Evolutionary conservation across 1,140 invertebrate genomes (phyloP), one percentile per base, ranked within the genome.

Genomic region (Cyclargus thomasi): DNA sequence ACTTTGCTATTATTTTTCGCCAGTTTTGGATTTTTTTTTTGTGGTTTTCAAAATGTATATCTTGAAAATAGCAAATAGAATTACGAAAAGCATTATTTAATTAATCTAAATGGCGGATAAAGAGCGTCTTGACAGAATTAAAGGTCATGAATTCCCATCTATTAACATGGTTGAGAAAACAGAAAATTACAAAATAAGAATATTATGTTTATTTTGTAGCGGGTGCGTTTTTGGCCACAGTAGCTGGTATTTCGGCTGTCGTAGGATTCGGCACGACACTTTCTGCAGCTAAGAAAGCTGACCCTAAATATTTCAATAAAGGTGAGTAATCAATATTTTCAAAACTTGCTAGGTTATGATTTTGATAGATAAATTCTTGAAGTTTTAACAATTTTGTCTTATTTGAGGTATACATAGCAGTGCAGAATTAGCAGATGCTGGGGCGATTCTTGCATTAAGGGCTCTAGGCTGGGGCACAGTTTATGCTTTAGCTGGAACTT

Each of bases 391-490:
- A 53, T 67, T 65, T 63, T 39, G 69, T 64, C 20, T 64, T 8
- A 57, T 75, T 77, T 36, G 65, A 91, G 89, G 89, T 22, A 82
- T 96, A 67, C 87, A 93, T 14, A 92, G 92, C 47, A 90, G 92
- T 39, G 90, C 92, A 74, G 93, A 95, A 73, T 73, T 95, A 59
- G 91, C 93, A 21, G 96, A 97, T 82, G 94, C 94, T 70, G 97
- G 97, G 17, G 93, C 94, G 5, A 91, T 94, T 5, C 90, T 98
- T 68, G 97, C 97, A 1, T 68, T 97, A 36, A 89, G 95, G 81
- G 97, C 97, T 1, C 90, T 99, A 1, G 95, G 94, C 20, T 96
- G 95, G 95, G 97, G 97, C 2, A 96, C 96, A 4, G 77, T 97
- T 1, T 97, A 97, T 89, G 96, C 97, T 0, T 91, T 97, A 16